phyloP scores from a whole-genome alignment of 1,140 invertebrate genomes.

The Drosophila quadrilineata region DNA sequence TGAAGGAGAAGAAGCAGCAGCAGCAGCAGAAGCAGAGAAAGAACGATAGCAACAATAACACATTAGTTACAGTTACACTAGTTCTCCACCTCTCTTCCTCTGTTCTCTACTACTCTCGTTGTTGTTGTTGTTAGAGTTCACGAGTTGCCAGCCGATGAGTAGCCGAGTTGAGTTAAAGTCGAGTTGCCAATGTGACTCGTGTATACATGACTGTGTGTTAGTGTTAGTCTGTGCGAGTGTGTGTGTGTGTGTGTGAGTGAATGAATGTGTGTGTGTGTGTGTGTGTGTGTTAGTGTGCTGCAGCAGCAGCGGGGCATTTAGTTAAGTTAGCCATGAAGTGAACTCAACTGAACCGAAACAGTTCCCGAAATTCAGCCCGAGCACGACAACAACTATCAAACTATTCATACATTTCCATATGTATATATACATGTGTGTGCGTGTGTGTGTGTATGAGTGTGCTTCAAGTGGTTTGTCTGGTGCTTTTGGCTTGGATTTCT shows the following conservation, averaged over 20 bases:
- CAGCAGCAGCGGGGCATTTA: slow-evolving; percentile 71
- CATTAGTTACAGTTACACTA: slow-evolving; percentile 32
- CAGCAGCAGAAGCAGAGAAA: background rate
- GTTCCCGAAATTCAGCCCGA: slow-evolving; percentile 60
- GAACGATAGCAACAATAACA: slow-evolving; percentile 13
- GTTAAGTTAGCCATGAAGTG: slow-evolving; percentile 79
- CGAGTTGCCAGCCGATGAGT: slow-evolving; percentile 58
- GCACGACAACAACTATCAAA: slow-evolving; percentile 44
- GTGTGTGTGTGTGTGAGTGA: slow-evolving; percentile 12
- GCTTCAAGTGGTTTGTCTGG: slow-evolving; percentile 64
- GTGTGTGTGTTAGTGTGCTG: slow-evolving; percentile 13
- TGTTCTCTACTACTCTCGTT: background rate
- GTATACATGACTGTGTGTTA: background rate
- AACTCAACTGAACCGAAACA: slow-evolving; percentile 76
- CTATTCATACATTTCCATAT: slow-evolving; percentile 1
- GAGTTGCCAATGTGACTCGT: slow-evolving; percentile 6
- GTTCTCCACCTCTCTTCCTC: no score
- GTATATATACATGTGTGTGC: background rate
- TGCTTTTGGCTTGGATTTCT: slow-evolving; percentile 61
- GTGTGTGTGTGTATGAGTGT: slow-evolving; percentile 43
- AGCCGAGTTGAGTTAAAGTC: slow-evolving; percentile 57
- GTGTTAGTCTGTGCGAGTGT: background rate
- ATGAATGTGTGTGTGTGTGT: slow-evolving; percentile 6
- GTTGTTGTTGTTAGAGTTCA: slow-evolving; percentile 45
- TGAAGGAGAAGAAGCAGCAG: no score